A percentile compares a stretch with the other conserved stretches of the same genome.
Conservation (phyloP, 2,113 vertebrate genomes). For the human region DNA sequence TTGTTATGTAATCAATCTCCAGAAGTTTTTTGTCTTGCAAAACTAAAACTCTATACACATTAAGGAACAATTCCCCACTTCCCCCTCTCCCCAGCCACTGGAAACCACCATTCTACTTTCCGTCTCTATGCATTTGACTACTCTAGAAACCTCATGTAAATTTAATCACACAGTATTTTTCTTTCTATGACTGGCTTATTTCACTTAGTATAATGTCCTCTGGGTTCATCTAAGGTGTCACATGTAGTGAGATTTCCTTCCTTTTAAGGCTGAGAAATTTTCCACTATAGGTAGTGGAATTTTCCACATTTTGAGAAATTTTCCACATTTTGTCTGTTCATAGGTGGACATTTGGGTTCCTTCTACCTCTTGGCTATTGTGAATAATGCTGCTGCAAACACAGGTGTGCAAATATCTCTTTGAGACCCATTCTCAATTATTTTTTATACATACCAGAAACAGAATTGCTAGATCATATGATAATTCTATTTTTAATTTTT, state of each 20-base stretch:
- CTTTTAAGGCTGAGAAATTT: not conserved
- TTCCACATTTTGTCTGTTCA: not conserved
- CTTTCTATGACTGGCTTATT: not conserved
- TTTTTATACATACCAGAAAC: not conserved
- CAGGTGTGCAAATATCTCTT: not conserved
- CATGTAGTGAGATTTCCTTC: not conserved
- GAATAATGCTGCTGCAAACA: not conserved
- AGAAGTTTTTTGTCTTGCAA: not conserved
- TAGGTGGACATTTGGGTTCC: not conserved
- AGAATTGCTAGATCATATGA: not conserved
- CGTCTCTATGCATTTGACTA: not conserved
- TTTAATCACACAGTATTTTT: not conserved
- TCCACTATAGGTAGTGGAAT: not conserved
- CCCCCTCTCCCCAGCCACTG: not conserved
- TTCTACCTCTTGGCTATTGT: not conserved
- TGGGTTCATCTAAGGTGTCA: not conserved
- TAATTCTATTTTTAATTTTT: not conserved
- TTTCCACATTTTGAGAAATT: too few species aligned
- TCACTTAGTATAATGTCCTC: not conserved
- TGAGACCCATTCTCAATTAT: not conserved
- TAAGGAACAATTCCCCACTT: not conserved
- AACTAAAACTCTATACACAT: not conserved
- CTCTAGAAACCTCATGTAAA: not conserved
- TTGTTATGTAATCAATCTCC: too few species aligned
- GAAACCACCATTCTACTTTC: not conserved